phyloP scores from a whole-genome alignment of 2,113 vertebrate genomes.

The Anarrhichthys ocellatus region DNA sequence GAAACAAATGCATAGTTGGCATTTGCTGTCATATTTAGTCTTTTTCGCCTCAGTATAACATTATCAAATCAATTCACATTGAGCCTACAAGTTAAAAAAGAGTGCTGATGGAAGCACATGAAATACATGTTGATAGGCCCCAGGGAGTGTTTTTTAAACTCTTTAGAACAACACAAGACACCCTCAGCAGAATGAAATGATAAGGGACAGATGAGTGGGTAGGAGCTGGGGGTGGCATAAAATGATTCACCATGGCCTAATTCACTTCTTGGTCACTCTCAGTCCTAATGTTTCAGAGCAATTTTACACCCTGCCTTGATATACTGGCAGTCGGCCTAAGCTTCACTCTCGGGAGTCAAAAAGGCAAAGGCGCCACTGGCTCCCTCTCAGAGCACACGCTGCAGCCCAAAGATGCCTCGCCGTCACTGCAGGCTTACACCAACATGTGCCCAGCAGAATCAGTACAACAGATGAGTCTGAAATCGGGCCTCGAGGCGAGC shows the following conservation, averaged over 20 bases:
- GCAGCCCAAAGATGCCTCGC: conserved; percentile 24
- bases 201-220: conserved; percentile 73
- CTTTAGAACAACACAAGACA: conserved; percentile 40
- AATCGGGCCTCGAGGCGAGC: conserved; percentile 46
- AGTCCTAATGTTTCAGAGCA: conserved; percentile 53
- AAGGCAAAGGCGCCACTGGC: conserved; percentile 42
- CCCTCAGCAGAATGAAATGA: conserved; percentile 57
- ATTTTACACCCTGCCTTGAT: conserved; percentile 61
- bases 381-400: not conserved
- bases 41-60: conserved; percentile 31
- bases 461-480: conserved; percentile 49
- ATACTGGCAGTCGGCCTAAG: conserved; percentile 33
- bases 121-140: conserved; percentile 59
- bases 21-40: conserved; percentile 14
- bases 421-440: conserved; percentile 37
- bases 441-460: conserved; percentile 50
- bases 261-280: conserved; percentile 67
- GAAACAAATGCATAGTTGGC: not conserved
- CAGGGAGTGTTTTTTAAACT: conserved; percentile 32
- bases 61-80: conserved; percentile 59
- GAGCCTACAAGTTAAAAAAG: conserved; percentile 43
- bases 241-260: conserved; percentile 66
- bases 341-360: conserved; percentile 49
- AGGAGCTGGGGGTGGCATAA: conserved; percentile 57
- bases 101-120: conserved; percentile 63